Base-by-base conservation (phyloP, 2,888 invertebrate species). In the Drosophila percnosoma region DNA sequence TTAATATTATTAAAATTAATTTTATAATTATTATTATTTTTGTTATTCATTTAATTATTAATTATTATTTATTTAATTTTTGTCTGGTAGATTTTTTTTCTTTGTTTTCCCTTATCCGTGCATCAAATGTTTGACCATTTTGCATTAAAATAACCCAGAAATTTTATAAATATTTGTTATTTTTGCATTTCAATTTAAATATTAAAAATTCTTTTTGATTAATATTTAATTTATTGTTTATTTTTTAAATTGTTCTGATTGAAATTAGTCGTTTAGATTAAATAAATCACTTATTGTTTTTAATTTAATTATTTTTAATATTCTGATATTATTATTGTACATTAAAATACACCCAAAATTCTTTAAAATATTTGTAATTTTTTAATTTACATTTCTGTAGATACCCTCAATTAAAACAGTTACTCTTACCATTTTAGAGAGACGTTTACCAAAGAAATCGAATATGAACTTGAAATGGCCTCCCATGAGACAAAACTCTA, bases 401-500 rank as follows among this genome's bases (percentile, higher is more conserved):
- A 21, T 45, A 24, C 1, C 15, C 4, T 8, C 4, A 45, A 2
- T 45, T 15, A 48, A 15, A 40, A 4, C 1, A 29, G 3, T 48
- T 49, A 18, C 1, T 18, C 31, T 4, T 13, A 11, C n/a, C 3
- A 49, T 36, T 53, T 49, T 40, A 86, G 79, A 40, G 5, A 52
- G 38, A 4, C 64, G 55, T 1, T 7, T 55, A 5, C 71, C 57
- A 34, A 59, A 59, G 6, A 80, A 31, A 27, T 34, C 24, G 3
- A 60, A 53, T 29, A 66, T 59, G 33, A 82, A 80, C 36, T 54
- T 88, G 7, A 90, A 82, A 55, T 91, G 92, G 91, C 73, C 90
- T 7, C 81, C 87, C 21, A 70, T 87, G 59, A 83, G 93, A 53
- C 93, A 93, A 70, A 90, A 92, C 45, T 92, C 93, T 15, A 93